phyloP scores from a whole-genome alignment of 2,797 vertebrate genomes.

The Chloroceryle inda region DNA sequence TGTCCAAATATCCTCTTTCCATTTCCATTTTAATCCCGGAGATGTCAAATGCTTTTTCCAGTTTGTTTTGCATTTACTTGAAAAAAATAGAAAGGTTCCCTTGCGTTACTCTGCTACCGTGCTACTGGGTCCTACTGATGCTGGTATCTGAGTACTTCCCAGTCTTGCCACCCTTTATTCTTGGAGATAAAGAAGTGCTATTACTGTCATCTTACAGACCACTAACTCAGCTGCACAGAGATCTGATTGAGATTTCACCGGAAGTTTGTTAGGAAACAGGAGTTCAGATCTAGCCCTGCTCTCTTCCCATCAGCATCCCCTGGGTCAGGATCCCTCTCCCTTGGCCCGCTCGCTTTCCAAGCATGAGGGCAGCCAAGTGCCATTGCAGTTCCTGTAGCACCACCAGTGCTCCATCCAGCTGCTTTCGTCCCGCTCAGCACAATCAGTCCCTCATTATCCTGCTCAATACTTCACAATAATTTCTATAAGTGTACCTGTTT shows the following conservation, averaged over 20 bases:
- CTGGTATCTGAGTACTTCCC: not conserved
- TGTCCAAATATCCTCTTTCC: slow-evolving; percentile 39
- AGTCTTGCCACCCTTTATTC: not conserved
- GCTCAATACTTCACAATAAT: not conserved
- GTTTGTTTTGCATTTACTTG: slow-evolving; percentile 26
- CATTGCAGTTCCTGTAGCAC: not conserved
- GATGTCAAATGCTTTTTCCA: slow-evolving; percentile 24
- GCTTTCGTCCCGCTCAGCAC: not conserved
- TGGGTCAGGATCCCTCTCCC: accelerated
- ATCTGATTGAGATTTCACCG: not conserved
- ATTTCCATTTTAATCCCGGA: slow-evolving; percentile 48
- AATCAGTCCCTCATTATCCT: not conserved
- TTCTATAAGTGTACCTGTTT: accelerated
- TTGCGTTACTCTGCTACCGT: not conserved
- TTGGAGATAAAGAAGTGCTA: not conserved
- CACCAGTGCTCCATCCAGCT: not conserved
- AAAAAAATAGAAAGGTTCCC: not conserved
- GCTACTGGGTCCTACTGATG: not conserved
- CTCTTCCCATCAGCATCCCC: accelerated
- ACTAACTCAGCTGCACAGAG: not conserved
- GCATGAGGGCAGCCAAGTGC: not conserved
- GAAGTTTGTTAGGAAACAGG: not conserved
- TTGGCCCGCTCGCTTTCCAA: accelerated
- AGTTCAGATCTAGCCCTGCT: not conserved
- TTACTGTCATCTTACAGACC: not conserved